Percentiles rank a stretch among this genome's conserved stretches.
These are phyloP conservation scores for Takifugu flavidus DNA, from an alignment of 2,113 vertebrate genomes.

Conservation along the genomic window DNA sequence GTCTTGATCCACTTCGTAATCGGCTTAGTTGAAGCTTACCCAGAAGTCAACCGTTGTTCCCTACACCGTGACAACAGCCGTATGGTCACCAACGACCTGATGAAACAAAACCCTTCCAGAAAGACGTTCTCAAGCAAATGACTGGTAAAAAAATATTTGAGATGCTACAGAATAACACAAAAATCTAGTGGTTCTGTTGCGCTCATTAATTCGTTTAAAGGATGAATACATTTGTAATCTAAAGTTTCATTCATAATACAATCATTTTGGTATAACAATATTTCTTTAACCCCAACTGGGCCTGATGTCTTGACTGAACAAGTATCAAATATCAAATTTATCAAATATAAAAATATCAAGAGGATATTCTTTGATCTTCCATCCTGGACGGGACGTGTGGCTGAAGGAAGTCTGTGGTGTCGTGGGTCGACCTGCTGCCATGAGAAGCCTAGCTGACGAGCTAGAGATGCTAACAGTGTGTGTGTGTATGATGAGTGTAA, in stretches of 20 bases:
- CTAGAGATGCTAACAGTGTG: too few species aligned
- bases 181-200: too few species aligned
- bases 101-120: neutral
- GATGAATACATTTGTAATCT: too few species aligned
- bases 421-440: too few species aligned
- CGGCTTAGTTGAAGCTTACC: constrained; percentile 39
- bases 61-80: neutral
- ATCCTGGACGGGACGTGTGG: too few species aligned
- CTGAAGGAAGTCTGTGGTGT: too few species aligned
- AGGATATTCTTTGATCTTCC: constrained; percentile 31
- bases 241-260: neutral
- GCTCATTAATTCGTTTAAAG: neutral
- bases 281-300: neutral
- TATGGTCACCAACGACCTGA: constrained; percentile 17
- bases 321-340: too few species aligned
- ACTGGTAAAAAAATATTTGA: neutral
- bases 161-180: neutral
- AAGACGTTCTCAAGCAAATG: constrained; percentile 1
- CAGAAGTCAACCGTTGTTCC: constrained; percentile 2
- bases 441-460: constrained; percentile 38
- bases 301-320: constrained; percentile 1
- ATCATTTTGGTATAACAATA: too few species aligned
- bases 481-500: too few species aligned
- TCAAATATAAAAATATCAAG: too few species aligned
- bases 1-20: constrained; percentile 30